Base-by-base conservation (phyloP, 2,113 vertebrate genomes). In the Meles meles region DNA sequence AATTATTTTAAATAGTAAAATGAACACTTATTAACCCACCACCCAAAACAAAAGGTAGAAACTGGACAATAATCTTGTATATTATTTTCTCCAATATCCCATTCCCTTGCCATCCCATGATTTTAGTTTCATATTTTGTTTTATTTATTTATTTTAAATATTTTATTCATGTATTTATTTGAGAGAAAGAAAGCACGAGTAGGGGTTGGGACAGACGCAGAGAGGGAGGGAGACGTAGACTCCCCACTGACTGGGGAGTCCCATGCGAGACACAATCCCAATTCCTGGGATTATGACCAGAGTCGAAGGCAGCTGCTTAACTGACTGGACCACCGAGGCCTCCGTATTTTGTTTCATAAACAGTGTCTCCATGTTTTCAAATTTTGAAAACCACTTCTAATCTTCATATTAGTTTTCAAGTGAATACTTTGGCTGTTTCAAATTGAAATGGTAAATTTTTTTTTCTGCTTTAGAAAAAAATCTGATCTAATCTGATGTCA, bases 91-190 rank as follows among this genome's bases (percentile, higher is more conserved):
- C 29, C 49, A 69, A 61, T 20, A 77, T 31, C 3, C 34, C 25
- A 0, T 90, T 80, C 18, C 37, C 93, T 96, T 85, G 25, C 37
- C 4, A 67, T 27, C 2, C 25, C 8, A 77, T 76, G 81, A 44
- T 87, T 90, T 91, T 20, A 82, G 87, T 97, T 59, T 57, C 84
- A 87, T 79, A 93, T 59, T 94, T 89, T 65, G 18, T 82, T 92
- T 67, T 67, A 17, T 67, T 34, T 17, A 31, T 65, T 67, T 67
- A 65, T 67, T 67, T 67, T 67, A 67, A 34, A 65, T 31, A 65
- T 65, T 65, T 65, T 67, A 67, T 31, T 63, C 13, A 63, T 34
- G 34, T 65, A 34, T 34, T 65, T 65, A 34, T 67, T 67, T 34
- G 63, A 34, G 61, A 63, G 63, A 34, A 31, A 15, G 31, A 34